These are phyloP conservation scores for Danaus melanippus DNA, from an alignment of 1,140 invertebrate genomes.

Conservation along the genomic window DNA sequence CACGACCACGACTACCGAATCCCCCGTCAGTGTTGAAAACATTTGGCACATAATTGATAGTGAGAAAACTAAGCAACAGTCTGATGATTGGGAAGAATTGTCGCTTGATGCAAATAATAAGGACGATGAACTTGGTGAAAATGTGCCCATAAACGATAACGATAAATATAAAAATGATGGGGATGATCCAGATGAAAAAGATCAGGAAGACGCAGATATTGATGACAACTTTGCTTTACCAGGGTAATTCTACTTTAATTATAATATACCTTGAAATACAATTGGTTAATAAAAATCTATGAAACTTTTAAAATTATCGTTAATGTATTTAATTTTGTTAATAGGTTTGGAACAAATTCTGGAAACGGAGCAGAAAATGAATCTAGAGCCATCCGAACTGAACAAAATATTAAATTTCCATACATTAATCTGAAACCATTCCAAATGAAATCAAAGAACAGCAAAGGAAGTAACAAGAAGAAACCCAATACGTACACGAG, in stretches of 20 bases:
- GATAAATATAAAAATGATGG: not conserved
- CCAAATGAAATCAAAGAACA: conserved; percentile 49
- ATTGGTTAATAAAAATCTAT: conserved; percentile 1
- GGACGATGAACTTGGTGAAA: conserved; percentile 5
- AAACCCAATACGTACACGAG: conserved; percentile 44
- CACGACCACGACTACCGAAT: conserved; percentile 17
- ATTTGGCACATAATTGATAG: conserved; percentile 65
- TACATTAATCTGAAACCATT: conserved; percentile 61
- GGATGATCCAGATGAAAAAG: not conserved
- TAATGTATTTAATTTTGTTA: conserved; percentile 22
- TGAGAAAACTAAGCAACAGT: conserved; percentile 46
- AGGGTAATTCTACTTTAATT: conserved; percentile 37
- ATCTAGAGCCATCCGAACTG: conserved; percentile 60
- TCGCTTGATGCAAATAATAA: conserved; percentile 26
- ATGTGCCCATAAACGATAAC: not conserved
- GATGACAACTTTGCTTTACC: conserved; percentile 59
- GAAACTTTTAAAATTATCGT: conserved; percentile 8
- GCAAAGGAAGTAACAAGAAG: conserved; percentile 27
- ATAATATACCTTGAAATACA: conserved; percentile 2
- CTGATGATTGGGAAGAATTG: conserved; percentile 50
- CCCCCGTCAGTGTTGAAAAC: conserved; percentile 42
- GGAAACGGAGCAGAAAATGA: conserved; percentile 63
- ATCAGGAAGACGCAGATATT: conserved; percentile 20
- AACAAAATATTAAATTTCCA: conserved; percentile 54
- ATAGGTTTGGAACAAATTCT: conserved; percentile 50